Evolutionary conservation across 2,888 invertebrate genomes (phyloP).

Genomic region (Eupithecia dodoneata): DNA sequence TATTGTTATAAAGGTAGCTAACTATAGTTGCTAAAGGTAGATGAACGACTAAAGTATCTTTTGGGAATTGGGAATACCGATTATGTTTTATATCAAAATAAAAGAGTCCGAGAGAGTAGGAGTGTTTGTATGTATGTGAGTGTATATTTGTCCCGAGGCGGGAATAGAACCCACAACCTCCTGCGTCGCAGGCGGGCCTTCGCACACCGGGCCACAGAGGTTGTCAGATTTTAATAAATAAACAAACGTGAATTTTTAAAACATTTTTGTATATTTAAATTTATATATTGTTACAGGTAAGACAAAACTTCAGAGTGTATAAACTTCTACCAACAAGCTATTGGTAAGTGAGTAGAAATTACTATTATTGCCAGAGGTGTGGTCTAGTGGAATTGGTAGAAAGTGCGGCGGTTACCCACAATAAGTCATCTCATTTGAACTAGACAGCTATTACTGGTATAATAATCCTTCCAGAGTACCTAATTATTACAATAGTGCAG

Average conservation of each 20-base stretch:
- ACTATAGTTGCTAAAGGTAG: neutral
- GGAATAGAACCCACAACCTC: no score
- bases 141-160: no score
- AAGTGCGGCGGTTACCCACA: conserved; percentile 71
- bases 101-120: neutral
- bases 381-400: conserved; percentile 71
- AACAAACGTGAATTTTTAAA: neutral
- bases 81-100: neutral
- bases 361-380: conserved; percentile 50
- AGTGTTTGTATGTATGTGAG: no score
- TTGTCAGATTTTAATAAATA: no score
- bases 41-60: neutral
- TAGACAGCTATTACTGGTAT: conserved; percentile 56
- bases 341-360: conserved; percentile 47
- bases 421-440: conserved; percentile 71
- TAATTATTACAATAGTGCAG: neutral
- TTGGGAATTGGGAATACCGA: neutral
- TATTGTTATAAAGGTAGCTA: neutral
- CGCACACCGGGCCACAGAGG: no score
- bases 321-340: neutral
- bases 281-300: conserved; percentile 53
- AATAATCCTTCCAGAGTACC: neutral
- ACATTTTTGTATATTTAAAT: neutral
- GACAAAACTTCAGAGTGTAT: conserved; percentile 11
- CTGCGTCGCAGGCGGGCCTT: no score